Base-by-base conservation (phyloP, 2,888 invertebrate genomes). In the Andricus curvator region DNA sequence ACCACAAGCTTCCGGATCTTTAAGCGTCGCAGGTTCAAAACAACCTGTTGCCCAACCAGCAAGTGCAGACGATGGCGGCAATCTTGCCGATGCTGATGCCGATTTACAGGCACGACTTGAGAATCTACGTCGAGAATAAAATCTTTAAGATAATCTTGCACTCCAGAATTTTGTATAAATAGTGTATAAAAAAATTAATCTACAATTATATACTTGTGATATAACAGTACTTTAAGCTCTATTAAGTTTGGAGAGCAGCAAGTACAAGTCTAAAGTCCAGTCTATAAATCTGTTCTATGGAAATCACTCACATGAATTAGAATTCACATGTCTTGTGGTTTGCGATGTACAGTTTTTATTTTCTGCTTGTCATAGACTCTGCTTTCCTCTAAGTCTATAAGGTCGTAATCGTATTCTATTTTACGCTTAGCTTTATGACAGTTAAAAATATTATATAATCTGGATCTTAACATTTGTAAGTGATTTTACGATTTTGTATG, bases 21-120 rank as follows among this genome's bases (percentile, higher is more conserved):
- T 96, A 62, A 94, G 94, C 56, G 93, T 94, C 62, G 88, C 93
- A 65, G 94, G 94, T 87, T 94, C 94, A 37, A 96, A 96, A 89
- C 94, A 95, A 80, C 96, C 96, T 20, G 94, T 94, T 4, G 93
- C 95, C 84, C 93, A 95, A 84, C 93, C 95, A 81, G 93, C 93
- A 89, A 93, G 93, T 51, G 92, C 93, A 79, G 94, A 93, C 17
- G 94, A 93, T 8, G 93, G 94, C 15, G 89, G 89, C 37, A 91
- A 91, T 80, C 86, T 96, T 81, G 94, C 95, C n/a, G 98, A 97
- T 93, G 98, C 98, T 1, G 99, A 99, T 94, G 99, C 99, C 29
- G 99, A 99, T 94, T 95, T 99, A 85, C 99, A 99, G 94, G 99
- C 99, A 78, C 95, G 99, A 86, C 95, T 99, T 88, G 98, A 99